Evolutionary conservation across 2,888 invertebrate genomes (phyloP).

Genomic region (Slavum lentiscoides): DNA sequence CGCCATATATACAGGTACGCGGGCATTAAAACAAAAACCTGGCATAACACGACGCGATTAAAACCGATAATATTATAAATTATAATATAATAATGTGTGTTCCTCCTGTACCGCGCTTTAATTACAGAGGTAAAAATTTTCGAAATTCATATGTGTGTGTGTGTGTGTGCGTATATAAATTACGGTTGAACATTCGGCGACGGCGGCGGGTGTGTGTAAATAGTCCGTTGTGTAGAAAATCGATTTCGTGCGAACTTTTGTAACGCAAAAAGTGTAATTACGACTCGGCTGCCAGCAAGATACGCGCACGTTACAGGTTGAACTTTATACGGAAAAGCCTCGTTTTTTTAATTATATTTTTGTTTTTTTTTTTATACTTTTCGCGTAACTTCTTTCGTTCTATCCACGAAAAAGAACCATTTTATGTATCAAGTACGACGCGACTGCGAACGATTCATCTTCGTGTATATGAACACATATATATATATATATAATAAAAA

Average conservation of each 20-base stretch:
- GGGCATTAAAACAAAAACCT: no score
- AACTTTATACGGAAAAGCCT: constrained; percentile 1
- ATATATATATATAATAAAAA: neutral
- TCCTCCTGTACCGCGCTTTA: no score
- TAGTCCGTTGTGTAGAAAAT: constrained; percentile 31
- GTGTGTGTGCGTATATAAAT: no score
- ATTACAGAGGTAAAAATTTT: no score
- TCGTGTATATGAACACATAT: neutral
- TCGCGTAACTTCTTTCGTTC: no score
- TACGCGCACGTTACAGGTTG: neutral
- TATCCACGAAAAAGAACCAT: no score
- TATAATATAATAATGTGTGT: no score
- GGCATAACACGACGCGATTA: no score
- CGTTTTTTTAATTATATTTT: neutral
- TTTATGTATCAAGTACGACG: no score
- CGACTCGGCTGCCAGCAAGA: neutral
- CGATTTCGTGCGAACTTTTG: constrained; percentile 42
- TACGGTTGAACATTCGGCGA: neutral
- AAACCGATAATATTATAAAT: no score
- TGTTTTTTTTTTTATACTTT: neutral
- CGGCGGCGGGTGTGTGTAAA: neutral
- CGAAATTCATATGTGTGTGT: no score
- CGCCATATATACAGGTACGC: no score
- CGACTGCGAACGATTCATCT: neutral
- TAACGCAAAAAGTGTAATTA: constrained; percentile 40